Conservation (phyloP, 2,888 invertebrate species). For the Phengaris arion region DNA sequence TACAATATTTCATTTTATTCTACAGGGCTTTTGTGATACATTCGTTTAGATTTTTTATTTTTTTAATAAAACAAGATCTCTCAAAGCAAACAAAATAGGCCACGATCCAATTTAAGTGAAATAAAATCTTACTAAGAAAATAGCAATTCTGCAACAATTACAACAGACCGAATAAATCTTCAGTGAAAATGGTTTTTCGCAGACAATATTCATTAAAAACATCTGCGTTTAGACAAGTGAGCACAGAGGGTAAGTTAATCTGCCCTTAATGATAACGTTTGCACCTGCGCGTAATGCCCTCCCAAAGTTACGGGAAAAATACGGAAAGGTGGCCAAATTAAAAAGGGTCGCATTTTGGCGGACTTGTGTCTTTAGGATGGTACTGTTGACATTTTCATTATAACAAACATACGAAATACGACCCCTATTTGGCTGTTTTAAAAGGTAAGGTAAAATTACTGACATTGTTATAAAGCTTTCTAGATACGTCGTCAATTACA, state of each 20-base stretch:
- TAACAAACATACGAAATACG: too few relatives aligned
- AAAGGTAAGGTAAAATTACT: too few relatives aligned
- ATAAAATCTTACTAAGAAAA: neutral
- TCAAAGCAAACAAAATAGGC: too few relatives aligned
- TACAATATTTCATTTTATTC: too few relatives aligned
- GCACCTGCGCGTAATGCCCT: slow-evolving; percentile 65
- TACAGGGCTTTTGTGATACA: too few relatives aligned
- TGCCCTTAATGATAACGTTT: slow-evolving; percentile 64
- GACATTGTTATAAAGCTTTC: too few relatives aligned
- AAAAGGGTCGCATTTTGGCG: slow-evolving; percentile 36
- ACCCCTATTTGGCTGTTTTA: too few relatives aligned
- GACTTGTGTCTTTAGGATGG: slow-evolving; percentile 31
- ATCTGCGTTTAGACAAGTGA: slow-evolving; percentile 48
- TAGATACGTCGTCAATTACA: neutral
- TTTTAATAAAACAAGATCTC: too few relatives aligned
- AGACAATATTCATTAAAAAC: slow-evolving; percentile 22
- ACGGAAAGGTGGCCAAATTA: slow-evolving; percentile 50
- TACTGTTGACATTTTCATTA: too few relatives aligned
- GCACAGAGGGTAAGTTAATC: slow-evolving; percentile 61
- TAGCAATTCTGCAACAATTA: neutral
- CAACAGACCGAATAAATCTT: slow-evolving; percentile 3
- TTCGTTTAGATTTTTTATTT: too few relatives aligned
- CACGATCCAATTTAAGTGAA: too few relatives aligned
- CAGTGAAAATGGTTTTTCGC: slow-evolving; percentile 45
- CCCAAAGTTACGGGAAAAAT: slow-evolving; percentile 56